Conservation (phyloP, 2,113 vertebrate species). For the Tachuris rubrigastra region DNA sequence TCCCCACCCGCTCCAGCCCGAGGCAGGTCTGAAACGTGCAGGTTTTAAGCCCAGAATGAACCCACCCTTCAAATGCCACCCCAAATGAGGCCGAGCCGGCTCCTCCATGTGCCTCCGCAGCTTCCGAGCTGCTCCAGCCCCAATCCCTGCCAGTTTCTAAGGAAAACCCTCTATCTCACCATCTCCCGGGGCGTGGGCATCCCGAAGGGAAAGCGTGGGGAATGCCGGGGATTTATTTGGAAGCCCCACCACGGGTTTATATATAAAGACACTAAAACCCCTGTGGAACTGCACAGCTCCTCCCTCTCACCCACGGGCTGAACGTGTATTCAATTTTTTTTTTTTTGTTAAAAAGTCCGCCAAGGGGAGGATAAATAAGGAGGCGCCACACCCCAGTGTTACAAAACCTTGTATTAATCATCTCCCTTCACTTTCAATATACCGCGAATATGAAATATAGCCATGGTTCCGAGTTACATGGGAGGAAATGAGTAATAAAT, state of each 20-base stretch:
- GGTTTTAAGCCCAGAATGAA: not conserved
- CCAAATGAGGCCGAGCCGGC: not conserved
- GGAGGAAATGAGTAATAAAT: constrained; percentile 86
- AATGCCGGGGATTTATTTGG: not conserved
- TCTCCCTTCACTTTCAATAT: constrained; percentile 83
- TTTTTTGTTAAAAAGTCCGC: not conserved
- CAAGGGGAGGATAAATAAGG: constrained; percentile 20
- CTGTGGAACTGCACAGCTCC: not conserved
- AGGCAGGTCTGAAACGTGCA: not conserved
- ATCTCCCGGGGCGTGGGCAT: not conserved
- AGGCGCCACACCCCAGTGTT: constrained; percentile 78
- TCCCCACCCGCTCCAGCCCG: not conserved
- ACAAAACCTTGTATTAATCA: constrained; percentile 89
- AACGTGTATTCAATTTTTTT: not conserved
- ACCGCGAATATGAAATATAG: constrained; percentile 82
- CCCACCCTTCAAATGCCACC: not conserved
- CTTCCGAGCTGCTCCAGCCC: not conserved
- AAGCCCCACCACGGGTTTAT: not conserved
- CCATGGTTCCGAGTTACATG: constrained; percentile 78
- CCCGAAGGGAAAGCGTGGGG: not conserved
- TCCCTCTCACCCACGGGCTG: not conserved
- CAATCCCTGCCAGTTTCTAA: not conserved
- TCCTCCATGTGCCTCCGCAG: accelerated
- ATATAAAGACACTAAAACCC: not conserved
- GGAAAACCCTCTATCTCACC: accelerated